Conservation (phyloP, 2,888 invertebrate species). For the Andrena minutula region DNA sequence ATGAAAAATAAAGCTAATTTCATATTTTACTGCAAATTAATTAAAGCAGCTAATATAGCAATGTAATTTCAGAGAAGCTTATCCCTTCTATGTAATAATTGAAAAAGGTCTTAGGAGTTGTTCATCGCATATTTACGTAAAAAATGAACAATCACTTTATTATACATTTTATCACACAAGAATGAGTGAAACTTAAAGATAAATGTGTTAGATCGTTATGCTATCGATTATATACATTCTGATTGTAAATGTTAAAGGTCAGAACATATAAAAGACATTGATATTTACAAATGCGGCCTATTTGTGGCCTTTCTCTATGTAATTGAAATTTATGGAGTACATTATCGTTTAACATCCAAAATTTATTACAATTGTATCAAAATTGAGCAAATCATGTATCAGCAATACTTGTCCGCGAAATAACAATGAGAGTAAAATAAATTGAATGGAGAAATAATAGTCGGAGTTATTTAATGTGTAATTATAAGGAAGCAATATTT, state of each 20-base stretch:
- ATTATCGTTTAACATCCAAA: conserved; percentile 34
- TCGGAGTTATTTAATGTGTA: conserved; percentile 5
- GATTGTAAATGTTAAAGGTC: conserved; percentile 40
- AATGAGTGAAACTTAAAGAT: conserved; percentile 43
- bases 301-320: conserved; percentile 10
- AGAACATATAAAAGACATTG: conserved; percentile 39
- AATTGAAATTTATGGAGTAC: conserved; percentile 31
- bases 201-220: conserved; percentile 42
- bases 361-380: conserved; percentile 58
- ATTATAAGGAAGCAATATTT: conserved; percentile 39
- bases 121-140: conserved; percentile 33
- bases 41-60: background rate
- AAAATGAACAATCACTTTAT: conserved; percentile 56
- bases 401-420: conserved; percentile 30
- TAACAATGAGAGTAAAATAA: conserved; percentile 37
- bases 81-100: background rate
- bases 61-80: background rate
- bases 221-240: conserved; percentile 42
- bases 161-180: conserved; percentile 54
- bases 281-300: conserved; percentile 45
- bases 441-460: conserved; percentile 24
- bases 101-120: conserved; percentile 8
- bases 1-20: too few species aligned
- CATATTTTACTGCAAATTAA: background rate
- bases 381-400: conserved; percentile 70